phyloP scores from a whole-genome alignment of 2,888 invertebrate species.

The Criorhina ranunculi region DNA sequence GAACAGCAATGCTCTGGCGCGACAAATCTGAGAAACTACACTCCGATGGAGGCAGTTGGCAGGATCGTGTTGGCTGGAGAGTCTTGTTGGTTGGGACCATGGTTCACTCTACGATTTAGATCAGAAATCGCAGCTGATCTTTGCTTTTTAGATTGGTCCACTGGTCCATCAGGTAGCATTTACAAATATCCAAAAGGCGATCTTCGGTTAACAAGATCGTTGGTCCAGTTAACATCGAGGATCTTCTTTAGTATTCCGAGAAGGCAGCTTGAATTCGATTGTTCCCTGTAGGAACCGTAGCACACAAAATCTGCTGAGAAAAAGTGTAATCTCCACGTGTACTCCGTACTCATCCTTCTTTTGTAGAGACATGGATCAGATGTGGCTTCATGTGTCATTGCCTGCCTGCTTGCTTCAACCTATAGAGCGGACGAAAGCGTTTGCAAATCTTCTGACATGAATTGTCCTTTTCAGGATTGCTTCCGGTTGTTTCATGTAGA shows the following conservation, averaged over 20 bases:
- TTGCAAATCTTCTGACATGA: constrained; percentile 44
- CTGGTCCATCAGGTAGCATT: constrained; percentile 3
- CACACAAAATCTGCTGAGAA: constrained; percentile 23
- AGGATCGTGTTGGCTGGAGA: too few relatives aligned
- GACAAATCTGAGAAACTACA: too few relatives aligned
- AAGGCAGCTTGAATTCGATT: constrained; percentile 14
- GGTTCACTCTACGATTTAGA: too few relatives aligned
- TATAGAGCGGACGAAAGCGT: constrained; percentile 70
- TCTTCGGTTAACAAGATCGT: constrained; percentile 14
- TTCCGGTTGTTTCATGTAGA: constrained; percentile 71
- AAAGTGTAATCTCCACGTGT: too few relatives aligned
- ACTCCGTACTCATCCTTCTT: constrained; percentile 1
- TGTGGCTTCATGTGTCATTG: constrained; percentile 57
- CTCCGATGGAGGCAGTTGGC: too few relatives aligned
- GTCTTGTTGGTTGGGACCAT: too few relatives aligned
- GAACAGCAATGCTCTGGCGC: too few relatives aligned
- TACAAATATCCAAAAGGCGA: constrained; percentile 12
- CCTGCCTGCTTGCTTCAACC: constrained; percentile 67
- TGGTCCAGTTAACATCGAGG: constrained; percentile 16
- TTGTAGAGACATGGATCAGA: constrained; percentile 11
- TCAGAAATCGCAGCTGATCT: too few relatives aligned
- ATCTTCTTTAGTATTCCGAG: neutral
- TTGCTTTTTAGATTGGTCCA: constrained; percentile 8
- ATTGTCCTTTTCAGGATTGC: constrained; percentile 57
- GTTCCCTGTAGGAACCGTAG: constrained; percentile 5